Percentiles rank a stretch among this genome's conserved stretches.
Conservation (phyloP, 2,888 invertebrate genomes). For the Eilema sororculum region DNA sequence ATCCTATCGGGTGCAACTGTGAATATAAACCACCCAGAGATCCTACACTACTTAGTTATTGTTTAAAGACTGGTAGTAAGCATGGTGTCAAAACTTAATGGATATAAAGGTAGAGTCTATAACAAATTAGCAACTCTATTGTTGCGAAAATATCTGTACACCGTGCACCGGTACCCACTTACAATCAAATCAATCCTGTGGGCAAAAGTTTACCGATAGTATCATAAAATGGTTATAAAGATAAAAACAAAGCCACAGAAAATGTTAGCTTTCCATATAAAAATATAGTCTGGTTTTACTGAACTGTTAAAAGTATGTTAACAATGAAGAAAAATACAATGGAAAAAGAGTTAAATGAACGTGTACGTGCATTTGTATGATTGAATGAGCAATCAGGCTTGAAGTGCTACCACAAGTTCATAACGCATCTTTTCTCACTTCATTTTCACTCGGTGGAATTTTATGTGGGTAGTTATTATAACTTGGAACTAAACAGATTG, state of each 20-base stretch:
- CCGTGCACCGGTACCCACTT: no score
- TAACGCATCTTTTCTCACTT: conserved; percentile 39
- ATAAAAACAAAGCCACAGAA: conserved; percentile 1
- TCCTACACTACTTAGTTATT: no score
- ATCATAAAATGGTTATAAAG: background rate
- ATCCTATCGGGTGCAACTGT: no score
- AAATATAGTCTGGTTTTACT: conserved; percentile 6
- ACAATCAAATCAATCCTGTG: no score
- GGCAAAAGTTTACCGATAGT: background rate
- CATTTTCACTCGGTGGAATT: conserved; percentile 3
- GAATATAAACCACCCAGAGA: no score
- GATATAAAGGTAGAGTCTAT: no score
- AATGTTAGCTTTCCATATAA: background rate
- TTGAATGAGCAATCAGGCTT: conserved; percentile 46
- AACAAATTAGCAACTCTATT: no score
- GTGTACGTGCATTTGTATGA: conserved; percentile 44
- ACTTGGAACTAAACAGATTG: background rate
- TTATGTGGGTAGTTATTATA: background rate
- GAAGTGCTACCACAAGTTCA: conserved; percentile 29
- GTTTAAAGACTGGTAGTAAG: no score
- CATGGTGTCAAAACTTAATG: no score
- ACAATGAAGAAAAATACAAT: conserved; percentile 38
- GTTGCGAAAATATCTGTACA: no score
- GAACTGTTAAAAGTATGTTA: conserved; percentile 31
- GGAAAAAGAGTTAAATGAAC: conserved; percentile 49